Evolutionary conservation across 2,888 invertebrate genomes (phyloP), one percentile per base, ranked within the genome.

Genomic region (Oscheius sp.): DNA sequence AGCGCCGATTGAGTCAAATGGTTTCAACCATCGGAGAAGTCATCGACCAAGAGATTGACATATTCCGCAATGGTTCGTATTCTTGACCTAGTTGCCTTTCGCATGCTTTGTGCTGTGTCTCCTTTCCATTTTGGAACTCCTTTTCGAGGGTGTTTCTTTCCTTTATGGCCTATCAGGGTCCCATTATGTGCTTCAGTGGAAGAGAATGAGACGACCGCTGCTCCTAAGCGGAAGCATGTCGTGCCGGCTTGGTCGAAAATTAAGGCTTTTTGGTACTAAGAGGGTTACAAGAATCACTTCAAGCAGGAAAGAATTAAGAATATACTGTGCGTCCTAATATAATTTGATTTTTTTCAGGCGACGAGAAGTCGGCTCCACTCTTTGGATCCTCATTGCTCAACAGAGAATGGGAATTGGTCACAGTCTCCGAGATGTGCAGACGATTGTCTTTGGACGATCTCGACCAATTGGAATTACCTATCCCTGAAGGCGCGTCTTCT

Each of bases 391-490:
- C 80, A n/a, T 61, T 79, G 13, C 77, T 88, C 61, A 87, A 88
- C 63, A 84, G 87, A 49, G 86, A 89, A 82, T 89, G 88, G 88
- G 88, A 90, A 88, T 89, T 90, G 58, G 89, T 90, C n/a, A 90
- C 89, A 63, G 87, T 89, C 9, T 88, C 89, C 70, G 90, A 91
- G 78, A 87, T 89, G 73, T 81, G 89, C 58, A 83, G 89, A 29
- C 87, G 90, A n/a, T 79, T 89, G 61, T 88, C 89, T 13, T 86
- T 89, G n/a, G 84, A 87, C 2, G 89, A 89, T 56, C 81, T 88
- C 13, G 80, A 82, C 72, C 83, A 83, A 52, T 78, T 82, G 25
- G 86, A 88, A 45, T 72, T 88, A 74, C 88, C 88, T 46, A 80
- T 88, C 27, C 88, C 88, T 12, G 83, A 86, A 23, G 88, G 88